Conservation (phyloP, 2,797 vertebrate genomes). For the Rhabdomys pumilio region DNA sequence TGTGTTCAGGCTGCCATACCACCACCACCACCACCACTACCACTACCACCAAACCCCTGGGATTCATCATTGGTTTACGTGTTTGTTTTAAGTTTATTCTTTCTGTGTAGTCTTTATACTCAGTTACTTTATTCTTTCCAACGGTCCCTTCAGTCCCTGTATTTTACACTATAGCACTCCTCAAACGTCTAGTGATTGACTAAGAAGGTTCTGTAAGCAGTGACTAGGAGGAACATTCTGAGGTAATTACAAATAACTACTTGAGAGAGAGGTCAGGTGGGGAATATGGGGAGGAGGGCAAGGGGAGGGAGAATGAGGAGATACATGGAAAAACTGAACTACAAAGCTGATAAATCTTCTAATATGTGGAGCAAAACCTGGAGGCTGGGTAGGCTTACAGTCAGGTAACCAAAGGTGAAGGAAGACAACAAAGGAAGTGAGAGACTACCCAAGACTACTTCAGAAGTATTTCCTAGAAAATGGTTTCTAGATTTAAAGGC, state of each 20-base stretch:
- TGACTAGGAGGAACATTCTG: background rate
- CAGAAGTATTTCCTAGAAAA: conserved; percentile 25
- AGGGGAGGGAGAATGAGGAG: background rate
- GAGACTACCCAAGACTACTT: conserved; percentile 11
- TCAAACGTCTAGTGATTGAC: background rate
- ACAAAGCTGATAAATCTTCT: background rate
- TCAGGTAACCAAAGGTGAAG: background rate
- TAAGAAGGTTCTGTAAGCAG: background rate
- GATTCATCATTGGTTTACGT: background rate
- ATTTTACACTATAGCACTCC: background rate
- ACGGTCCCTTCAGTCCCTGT: background rate
- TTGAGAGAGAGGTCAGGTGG: background rate
- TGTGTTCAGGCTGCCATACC: background rate
- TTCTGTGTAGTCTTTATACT: background rate
- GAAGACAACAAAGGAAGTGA: background rate
- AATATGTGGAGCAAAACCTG: background rate
- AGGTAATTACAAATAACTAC: background rate
- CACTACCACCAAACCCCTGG: background rate
- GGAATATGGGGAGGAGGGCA: background rate
- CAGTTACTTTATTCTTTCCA: background rate
- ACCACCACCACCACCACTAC: background rate
- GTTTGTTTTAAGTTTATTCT: conserved; percentile 3
- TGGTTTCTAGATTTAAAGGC: conserved; percentile 46
- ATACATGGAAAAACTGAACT: conserved; percentile 32
- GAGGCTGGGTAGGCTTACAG: background rate